A percentile compares a stretch with the other conserved stretches of the same genome.
These are phyloP conservation scores for Mormyrus hasselquistii DNA, from an alignment of 2,797 vertebrate genomes.

Conservation along the genomic window DNA sequence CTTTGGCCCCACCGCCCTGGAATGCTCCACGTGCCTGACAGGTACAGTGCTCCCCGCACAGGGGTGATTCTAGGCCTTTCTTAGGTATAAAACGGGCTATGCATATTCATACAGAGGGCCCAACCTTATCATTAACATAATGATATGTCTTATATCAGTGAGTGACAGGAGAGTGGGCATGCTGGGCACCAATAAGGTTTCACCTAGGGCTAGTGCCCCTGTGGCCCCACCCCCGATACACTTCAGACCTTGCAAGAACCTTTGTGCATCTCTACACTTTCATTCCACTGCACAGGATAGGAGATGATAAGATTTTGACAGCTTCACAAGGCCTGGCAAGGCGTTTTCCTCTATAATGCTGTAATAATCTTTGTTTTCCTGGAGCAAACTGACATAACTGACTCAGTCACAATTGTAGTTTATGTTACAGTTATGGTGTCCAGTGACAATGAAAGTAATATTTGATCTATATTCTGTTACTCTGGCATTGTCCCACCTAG, in stretches of 20 bases:
- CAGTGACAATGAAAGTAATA: background rate
- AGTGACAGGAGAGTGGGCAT: background rate
- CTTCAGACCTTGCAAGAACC: background rate
- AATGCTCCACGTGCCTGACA: conserved; percentile 60
- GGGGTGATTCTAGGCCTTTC: background rate
- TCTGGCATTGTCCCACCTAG: background rate
- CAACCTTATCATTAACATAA: background rate
- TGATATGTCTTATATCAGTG: background rate
- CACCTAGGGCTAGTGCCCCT: background rate
- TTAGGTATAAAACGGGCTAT: background rate
- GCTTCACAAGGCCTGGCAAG: background rate
- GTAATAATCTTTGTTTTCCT: background rate
- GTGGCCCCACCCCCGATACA: background rate
- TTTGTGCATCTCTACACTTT: background rate
- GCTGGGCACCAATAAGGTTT: background rate
- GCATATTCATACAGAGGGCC: background rate
- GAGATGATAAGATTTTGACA: background rate
- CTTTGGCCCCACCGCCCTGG: conserved; percentile 57
- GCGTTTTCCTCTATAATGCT: background rate
- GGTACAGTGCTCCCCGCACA: conserved; percentile 37
- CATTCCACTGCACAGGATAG: background rate
- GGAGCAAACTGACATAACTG: background rate
- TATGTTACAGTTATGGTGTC: background rate
- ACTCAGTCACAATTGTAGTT: background rate
- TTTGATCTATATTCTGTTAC: background rate